phyloP scores from a whole-genome alignment of 1,140 invertebrate species.

The Sitodiplosis mosellana region DNA sequence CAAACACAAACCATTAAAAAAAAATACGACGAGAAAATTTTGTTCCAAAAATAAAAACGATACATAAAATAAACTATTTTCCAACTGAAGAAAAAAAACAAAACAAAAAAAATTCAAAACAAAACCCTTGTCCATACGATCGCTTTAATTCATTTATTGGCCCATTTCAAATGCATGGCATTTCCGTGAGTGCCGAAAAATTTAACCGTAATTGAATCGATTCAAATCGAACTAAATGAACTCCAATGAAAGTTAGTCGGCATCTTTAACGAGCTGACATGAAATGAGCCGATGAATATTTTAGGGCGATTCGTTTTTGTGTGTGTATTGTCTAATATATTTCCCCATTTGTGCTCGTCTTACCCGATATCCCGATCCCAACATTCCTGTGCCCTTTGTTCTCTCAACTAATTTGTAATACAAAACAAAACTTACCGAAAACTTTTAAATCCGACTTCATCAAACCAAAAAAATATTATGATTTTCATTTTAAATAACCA shows the following conservation, averaged over 20 bases:
- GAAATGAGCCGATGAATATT: too few relatives aligned
- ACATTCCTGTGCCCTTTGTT: neutral
- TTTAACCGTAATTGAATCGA: too few relatives aligned
- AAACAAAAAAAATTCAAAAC: neutral
- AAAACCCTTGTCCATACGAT: conserved; percentile 2
- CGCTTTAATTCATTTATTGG: conserved; percentile 5
- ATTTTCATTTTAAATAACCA: neutral
- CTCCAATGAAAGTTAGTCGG: too few relatives aligned
- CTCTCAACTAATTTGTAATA: neutral
- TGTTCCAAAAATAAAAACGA: neutral
- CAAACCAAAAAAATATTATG: neutral
- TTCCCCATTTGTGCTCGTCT: neutral
- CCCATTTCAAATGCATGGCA: neutral
- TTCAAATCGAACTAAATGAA: too few relatives aligned
- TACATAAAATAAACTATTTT: conserved; percentile 4
- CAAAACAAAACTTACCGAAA: neutral
- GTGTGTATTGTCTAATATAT: neutral
- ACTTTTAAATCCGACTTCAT: neutral
- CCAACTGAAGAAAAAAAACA: neutral
- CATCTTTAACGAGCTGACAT: too few relatives aligned
- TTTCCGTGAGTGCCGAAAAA: too few relatives aligned
- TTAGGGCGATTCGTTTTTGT: neutral
- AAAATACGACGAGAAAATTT: conserved; percentile 18
- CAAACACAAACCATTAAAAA: conserved; percentile 7
- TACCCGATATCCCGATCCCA: neutral